Conservation (phyloP, 2,888 invertebrate species). For the Zele albiditarsus region DNA sequence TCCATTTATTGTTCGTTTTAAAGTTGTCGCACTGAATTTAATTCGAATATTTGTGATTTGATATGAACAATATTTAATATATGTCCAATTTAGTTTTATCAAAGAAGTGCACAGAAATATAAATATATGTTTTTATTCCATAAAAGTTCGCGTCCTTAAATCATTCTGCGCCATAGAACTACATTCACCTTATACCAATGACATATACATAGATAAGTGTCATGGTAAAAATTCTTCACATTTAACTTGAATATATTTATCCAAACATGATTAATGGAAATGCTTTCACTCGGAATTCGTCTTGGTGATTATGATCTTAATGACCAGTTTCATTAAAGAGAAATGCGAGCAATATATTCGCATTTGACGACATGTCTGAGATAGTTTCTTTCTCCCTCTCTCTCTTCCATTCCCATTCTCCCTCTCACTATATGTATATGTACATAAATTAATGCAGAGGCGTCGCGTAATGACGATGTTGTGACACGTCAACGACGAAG, state of each 20-base stretch:
- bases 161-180: background rate
- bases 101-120: too few species aligned
- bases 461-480: slow-evolving; percentile 62
- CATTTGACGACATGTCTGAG: background rate
- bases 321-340: slow-evolving; percentile 2
- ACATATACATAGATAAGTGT: background rate
- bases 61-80: too few species aligned
- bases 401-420: background rate
- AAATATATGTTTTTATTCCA: too few species aligned
- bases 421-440: background rate
- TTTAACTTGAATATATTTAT: background rate
- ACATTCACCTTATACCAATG: background rate
- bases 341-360: background rate
- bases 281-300: background rate
- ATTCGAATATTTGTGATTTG: too few species aligned
- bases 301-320: background rate
- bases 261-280: background rate
- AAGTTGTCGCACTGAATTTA: too few species aligned
- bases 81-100: too few species aligned
- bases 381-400: background rate
- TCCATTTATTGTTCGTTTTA: too few species aligned
- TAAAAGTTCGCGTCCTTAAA: background rate
- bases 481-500: slow-evolving; percentile 59
- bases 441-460: slow-evolving; percentile 22
- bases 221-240: slow-evolving; percentile 1